Base-by-base conservation (phyloP, 92 coral and sea anemone genomes). In the Zoanthus sansibaricus region DNA sequence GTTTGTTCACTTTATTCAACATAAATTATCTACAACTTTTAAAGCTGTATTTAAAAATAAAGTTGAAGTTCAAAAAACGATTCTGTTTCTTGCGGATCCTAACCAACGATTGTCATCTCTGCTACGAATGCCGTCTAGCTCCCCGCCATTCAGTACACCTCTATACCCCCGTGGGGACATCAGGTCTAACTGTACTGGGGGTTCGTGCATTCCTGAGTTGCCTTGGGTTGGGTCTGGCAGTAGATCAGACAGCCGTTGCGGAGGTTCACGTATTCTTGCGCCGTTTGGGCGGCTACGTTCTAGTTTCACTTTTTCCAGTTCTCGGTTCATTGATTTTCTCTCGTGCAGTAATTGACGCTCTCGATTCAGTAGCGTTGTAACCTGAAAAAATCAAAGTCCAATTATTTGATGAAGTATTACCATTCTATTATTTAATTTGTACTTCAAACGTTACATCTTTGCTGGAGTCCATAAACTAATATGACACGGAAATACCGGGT, bases 261-360 rank as follows among this genome's bases (percentile, higher is more conserved):
- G 95, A 31, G 93, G 96, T 68, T 95, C 98, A 37, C 96, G 94
- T 71, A 89, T 84, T 70, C 95, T 87, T 83, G 71, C 88, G 32
- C 87, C 89, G 20, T 95, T 93, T 33, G 98, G 98, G 61, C 99
- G 93, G 68, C 94, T 94, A 84, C 91, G 86, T 70, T 95, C 96
- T 55, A 97, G 86, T 62, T 96, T 95, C 7, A 93, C 92, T 83
- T 89, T 92, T 86, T 97, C 99, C 45, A 97, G 78, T 72, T 97
- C 99, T 21, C 93, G 92, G 62, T 93, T 91, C 15, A 97, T 84
- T 70, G 89, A 77, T 86, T 97, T 97, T 69, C 99, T 84, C 54
- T 97, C 99, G 58, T 97, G 96, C 17, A 97, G 83, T 30, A 97
- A 87, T 76, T 97, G 99, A 47, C 95, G 94, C 86, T 97, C 99